Conservation (phyloP, 1,140 invertebrate species). For the Paralvinella palmiformis region DNA sequence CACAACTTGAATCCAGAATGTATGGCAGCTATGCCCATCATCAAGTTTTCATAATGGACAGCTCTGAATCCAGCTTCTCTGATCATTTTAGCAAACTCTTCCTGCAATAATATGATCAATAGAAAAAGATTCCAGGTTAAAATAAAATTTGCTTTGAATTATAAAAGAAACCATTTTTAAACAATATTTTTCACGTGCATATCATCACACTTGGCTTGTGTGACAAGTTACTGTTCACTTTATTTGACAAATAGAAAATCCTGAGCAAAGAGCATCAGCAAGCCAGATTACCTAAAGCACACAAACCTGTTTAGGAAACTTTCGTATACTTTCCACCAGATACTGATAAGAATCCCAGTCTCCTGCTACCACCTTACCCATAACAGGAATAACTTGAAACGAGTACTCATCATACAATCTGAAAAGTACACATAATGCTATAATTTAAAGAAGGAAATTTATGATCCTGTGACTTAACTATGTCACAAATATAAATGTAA, state of each 20-base stretch:
- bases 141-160: background rate
- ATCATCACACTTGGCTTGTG: background rate
- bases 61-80: slow-evolving; percentile 75
- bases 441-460: slow-evolving; percentile 1
- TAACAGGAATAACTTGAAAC: slow-evolving; percentile 92
- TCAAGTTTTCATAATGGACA: slow-evolving; percentile 83
- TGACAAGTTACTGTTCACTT: background rate
- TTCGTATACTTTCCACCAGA: slow-evolving; percentile 93
- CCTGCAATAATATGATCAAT: slow-evolving; percentile 55
- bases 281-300: slow-evolving; percentile 20
- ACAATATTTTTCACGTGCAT: background rate
- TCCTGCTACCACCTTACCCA: slow-evolving; percentile 88
- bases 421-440: slow-evolving; percentile 28
- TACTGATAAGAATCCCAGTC: slow-evolving; percentile 98
- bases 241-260: background rate
- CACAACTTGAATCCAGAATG: slow-evolving; percentile 86
- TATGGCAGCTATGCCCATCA: slow-evolving; percentile 82
- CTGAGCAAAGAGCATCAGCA: slow-evolving; percentile 9
- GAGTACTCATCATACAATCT: slow-evolving; percentile 95
- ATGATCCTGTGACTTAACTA: background rate
- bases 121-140: background rate
- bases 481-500: too few relatives aligned
- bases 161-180: background rate
- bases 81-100: slow-evolving; percentile 84
- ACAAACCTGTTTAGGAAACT: slow-evolving; percentile 84